Percentiles rank a stretch among this genome's conserved stretches.
These are phyloP conservation scores for Toxotes chatareus DNA, from an alignment of 2,113 vertebrate genomes.

Conservation along the genomic window DNA sequence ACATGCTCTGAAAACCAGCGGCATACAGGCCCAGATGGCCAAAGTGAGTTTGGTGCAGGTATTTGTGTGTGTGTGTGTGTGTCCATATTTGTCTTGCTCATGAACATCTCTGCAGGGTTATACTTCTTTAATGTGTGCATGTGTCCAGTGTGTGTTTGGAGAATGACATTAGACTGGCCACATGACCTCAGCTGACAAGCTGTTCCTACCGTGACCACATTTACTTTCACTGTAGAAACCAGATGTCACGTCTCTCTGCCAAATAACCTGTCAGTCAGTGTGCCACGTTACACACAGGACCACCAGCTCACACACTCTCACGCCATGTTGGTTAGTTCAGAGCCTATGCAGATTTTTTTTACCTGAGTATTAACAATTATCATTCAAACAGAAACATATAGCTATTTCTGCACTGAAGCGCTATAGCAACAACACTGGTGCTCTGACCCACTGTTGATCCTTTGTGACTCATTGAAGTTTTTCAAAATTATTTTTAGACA, in stretches of 20 bases:
- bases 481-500: constrained; percentile 34
- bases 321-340: neutral
- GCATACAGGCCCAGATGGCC: constrained; percentile 99
- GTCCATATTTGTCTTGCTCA: constrained; percentile 60
- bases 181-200: constrained; percentile 76
- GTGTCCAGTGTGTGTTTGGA: constrained; percentile 48
- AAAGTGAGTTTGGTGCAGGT: constrained; percentile 87
- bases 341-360: neutral
- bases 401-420: constrained; percentile 38
- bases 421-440: constrained; percentile 25
- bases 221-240: constrained; percentile 77
- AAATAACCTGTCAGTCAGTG: constrained; percentile 72
- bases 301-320: constrained; percentile 42
- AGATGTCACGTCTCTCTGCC: constrained; percentile 75
- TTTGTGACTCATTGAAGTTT: constrained; percentile 46
- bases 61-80: constrained; percentile 28
- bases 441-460: constrained; percentile 25
- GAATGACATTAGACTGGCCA: constrained; percentile 74
- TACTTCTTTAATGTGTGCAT: constrained; percentile 43
- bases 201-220: constrained; percentile 79
- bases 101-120: constrained; percentile 47
- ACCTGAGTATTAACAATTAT: constrained; percentile 33
- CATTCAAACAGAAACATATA: constrained; percentile 38
- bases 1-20: constrained; percentile 95
- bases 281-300: constrained; percentile 45